Conservation (phyloP, 2,888 invertebrate species). For the Troides oblongomaculatus region DNA sequence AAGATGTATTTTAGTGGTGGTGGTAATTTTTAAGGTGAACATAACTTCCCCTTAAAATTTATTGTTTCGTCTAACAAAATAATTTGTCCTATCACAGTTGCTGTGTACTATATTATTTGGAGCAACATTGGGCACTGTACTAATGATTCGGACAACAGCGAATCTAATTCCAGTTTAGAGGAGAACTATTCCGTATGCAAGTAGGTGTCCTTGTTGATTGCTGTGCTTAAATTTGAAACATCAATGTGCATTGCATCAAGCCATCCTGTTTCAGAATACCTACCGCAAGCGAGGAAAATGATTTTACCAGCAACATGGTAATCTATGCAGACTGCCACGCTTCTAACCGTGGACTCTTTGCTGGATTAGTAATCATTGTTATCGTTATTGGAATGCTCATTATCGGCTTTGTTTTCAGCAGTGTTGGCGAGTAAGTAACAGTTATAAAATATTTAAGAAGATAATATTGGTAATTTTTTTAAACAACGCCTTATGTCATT, state of each 20-base stretch:
- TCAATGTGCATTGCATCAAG: neutral
- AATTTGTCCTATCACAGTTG: conserved; percentile 72
- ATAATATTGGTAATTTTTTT: neutral
- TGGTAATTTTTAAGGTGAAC: neutral
- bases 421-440: conserved; percentile 67
- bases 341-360: conserved; percentile 86
- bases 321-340: conserved; percentile 88
- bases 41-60: neutral
- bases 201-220: conserved; percentile 40
- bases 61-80: neutral
- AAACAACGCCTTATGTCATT: too few relatives aligned
- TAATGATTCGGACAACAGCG: conserved; percentile 57
- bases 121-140: conserved; percentile 83
- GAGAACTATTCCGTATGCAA: conserved; percentile 63
- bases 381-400: conserved; percentile 71
- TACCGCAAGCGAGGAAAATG: conserved; percentile 69
- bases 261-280: conserved; percentile 56
- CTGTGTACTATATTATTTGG: conserved; percentile 87
- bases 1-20: too few relatives aligned
- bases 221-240: neutral
- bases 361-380: conserved; percentile 82
- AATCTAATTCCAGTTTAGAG: conserved; percentile 52
- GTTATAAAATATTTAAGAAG: conserved; percentile 1
- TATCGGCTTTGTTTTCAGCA: conserved; percentile 74
- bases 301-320: conserved; percentile 79